Conservation (phyloP, 1,140 invertebrate species). For the Ylistrum balloti region DNA sequence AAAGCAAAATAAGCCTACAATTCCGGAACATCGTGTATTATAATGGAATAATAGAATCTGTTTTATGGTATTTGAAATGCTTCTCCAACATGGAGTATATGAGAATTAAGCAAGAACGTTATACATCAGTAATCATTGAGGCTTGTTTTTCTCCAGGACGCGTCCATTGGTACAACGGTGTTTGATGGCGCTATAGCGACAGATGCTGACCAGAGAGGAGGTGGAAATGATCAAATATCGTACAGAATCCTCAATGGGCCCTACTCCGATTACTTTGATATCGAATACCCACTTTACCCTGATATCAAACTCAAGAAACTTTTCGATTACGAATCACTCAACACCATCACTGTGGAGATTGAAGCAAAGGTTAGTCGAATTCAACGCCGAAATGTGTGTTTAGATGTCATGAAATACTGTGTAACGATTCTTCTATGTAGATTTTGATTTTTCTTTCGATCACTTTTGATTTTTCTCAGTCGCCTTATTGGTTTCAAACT, state of each 20-base stretch:
- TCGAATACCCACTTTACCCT: conserved; percentile 49
- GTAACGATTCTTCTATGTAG: no score
- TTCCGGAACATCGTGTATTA: no score
- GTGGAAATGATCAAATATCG: conserved; percentile 52
- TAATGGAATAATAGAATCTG: no score
- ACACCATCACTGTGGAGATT: conserved; percentile 50
- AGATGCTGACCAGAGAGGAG: conserved; percentile 45
- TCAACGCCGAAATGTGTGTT: neutral
- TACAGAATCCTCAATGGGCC: conserved; percentile 55
- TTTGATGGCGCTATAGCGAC: conserved; percentile 48
- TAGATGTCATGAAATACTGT: no score
- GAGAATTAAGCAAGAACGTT: no score
- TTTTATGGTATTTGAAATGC: no score
- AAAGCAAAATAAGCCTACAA: no score
- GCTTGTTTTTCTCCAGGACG: conserved; percentile 43
- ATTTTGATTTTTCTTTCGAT: no score
- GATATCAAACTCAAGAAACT: conserved; percentile 53
- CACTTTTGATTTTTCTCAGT: no score
- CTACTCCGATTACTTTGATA: conserved; percentile 61
- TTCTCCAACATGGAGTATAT: no score
- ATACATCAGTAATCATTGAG: no score
- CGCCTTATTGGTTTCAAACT: no score
- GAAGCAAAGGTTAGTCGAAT: conserved; percentile 54
- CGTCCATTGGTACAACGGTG: conserved; percentile 43
- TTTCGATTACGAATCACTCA: conserved; percentile 52